Evolutionary conservation across 2,113 vertebrate genomes (phyloP).

Genomic region (Nematolebias whitei): DNA sequence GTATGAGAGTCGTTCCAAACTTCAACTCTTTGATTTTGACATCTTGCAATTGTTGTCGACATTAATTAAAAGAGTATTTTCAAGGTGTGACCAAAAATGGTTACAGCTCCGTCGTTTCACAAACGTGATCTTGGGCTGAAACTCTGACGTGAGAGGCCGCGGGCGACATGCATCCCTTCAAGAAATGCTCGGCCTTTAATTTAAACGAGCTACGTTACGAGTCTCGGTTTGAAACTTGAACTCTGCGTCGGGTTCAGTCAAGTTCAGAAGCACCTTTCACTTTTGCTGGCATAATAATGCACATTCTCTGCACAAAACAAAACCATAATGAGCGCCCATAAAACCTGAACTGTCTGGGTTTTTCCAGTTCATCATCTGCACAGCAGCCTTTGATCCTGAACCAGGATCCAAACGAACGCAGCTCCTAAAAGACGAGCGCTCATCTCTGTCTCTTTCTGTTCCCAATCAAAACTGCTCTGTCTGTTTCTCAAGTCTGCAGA

Average conservation of each 20-base stretch:
- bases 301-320: conserved; percentile 31
- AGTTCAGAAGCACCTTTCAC: conserved; percentile 7
- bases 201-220: background rate
- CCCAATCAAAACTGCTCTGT: conserved; percentile 28
- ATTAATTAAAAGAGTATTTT: too few species aligned
- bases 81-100: too few species aligned
- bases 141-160: too few species aligned
- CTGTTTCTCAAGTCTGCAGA: conserved; percentile 33
- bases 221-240: conserved; percentile 14
- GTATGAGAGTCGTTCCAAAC: too few species aligned
- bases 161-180: too few species aligned
- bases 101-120: too few species aligned
- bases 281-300: conserved; percentile 24
- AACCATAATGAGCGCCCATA: conserved; percentile 27
- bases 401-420: conserved; percentile 42
- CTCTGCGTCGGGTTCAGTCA: background rate
- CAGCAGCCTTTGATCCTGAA: conserved; percentile 60
- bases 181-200: too few species aligned
- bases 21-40: too few species aligned
- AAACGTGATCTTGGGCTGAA: too few species aligned
- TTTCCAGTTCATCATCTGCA: conserved; percentile 43
- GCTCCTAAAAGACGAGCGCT: conserved; percentile 25
- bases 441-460: conserved; percentile 16
- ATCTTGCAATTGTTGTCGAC: too few species aligned
- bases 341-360: conserved; percentile 27